Percentiles rank a stretch among this genome's conserved stretches.
Conservation (phyloP, 2,888 invertebrate species). For the Clostera curtula region DNA sequence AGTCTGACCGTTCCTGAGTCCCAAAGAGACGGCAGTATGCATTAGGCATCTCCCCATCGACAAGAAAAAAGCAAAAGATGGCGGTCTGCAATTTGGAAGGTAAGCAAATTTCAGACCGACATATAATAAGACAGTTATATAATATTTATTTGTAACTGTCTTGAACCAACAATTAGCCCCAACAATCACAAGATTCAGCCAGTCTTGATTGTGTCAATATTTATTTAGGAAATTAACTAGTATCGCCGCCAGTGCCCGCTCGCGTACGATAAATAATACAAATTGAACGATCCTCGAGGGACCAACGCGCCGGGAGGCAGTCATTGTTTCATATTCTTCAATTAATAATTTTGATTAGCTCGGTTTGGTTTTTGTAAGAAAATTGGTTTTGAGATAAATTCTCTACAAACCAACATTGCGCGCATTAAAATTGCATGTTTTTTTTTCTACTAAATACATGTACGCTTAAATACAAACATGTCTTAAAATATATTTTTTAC, state of each 20-base stretch:
- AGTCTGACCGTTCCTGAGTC: too few species aligned
- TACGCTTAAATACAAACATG: too few species aligned
- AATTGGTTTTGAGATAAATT: conserved; percentile 10
- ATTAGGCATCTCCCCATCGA: too few species aligned
- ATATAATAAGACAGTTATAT: too few species aligned
- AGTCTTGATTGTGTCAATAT: conserved; percentile 65
- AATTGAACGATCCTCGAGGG: conserved; percentile 57
- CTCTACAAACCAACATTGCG: not conserved
- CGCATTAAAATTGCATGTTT: not conserved
- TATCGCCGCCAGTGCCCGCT: conserved; percentile 44
- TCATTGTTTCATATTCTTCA: conserved; percentile 57
- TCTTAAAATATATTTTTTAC: too few species aligned
- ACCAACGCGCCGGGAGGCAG: conserved; percentile 11
- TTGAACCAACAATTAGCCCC: conserved; percentile 21
- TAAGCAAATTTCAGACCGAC: too few species aligned
- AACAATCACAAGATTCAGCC: conserved; percentile 23
- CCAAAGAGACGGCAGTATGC: too few species aligned
- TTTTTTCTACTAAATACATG: too few species aligned
- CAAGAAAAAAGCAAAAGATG: too few species aligned
- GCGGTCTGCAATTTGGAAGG: too few species aligned
- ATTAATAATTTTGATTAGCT: conserved; percentile 60
- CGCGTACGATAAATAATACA: conserved; percentile 61
- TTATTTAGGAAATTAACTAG: conserved; percentile 71
- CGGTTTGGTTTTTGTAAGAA: conserved; percentile 13
- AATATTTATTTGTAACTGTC: conserved; percentile 5